Conservation (phyloP, 2,113 vertebrate species). For the Cranoglanis bouderius region DNA sequence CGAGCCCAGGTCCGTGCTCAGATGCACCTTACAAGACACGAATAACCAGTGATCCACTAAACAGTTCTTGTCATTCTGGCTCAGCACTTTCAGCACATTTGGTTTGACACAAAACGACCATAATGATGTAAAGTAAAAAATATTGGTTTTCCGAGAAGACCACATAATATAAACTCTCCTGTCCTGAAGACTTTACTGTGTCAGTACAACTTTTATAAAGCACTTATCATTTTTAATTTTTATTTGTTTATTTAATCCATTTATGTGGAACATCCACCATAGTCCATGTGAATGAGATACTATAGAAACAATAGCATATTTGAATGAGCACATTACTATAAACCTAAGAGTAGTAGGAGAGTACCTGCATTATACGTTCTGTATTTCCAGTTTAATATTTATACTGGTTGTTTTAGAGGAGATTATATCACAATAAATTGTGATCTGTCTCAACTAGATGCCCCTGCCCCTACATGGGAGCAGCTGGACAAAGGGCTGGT, state of each 20-base stretch:
- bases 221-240: not conserved
- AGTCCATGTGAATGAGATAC: not conserved
- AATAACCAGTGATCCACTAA: not conserved
- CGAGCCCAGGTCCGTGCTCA: conserved; percentile 82
- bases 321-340: not conserved
- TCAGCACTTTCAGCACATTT: not conserved
- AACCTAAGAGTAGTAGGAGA: not conserved
- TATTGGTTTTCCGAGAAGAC: not conserved
- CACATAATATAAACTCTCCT: not conserved
- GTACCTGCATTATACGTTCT: not conserved
- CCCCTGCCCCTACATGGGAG: conserved; percentile 95
- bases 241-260: not conserved
- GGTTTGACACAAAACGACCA: not conserved
- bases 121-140: not conserved
- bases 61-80: not conserved
- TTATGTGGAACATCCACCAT: not conserved
- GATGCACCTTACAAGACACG: not conserved
- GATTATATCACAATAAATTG: not conserved
- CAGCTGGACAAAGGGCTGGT: conserved; percentile 94
- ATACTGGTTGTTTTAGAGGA: not conserved
- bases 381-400: not conserved
- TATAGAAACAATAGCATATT: not conserved
- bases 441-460: conserved; percentile 71
- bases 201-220: not conserved
- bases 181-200: not conserved